Conservation (phyloP, 2,888 invertebrate species). For the Drosophila mulleri region DNA sequence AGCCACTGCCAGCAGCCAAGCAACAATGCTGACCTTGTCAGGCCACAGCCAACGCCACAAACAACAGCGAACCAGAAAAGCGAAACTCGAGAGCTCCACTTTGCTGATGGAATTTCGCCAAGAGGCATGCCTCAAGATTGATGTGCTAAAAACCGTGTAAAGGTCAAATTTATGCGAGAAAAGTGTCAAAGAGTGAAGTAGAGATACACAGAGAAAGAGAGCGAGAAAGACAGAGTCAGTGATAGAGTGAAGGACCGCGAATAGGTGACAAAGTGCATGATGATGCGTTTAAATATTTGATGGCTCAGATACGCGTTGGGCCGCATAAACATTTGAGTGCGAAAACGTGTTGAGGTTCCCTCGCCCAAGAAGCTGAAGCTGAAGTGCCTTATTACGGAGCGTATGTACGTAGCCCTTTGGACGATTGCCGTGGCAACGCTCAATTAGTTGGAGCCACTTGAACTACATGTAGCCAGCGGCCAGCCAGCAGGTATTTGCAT, state of each 20-base stretch:
- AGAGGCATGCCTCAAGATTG: conserved; percentile 52
- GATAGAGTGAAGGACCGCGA: conserved; percentile 16
- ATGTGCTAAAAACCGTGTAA: conserved; percentile 61
- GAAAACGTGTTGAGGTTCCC: conserved; percentile 67
- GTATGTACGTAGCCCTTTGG: conserved; percentile 14
- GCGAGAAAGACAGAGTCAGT: background rate
- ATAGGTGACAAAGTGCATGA: conserved; percentile 66
- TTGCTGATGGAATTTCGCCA: conserved; percentile 58
- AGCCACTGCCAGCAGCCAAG: conserved; percentile 14
- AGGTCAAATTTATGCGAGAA: conserved; percentile 72
- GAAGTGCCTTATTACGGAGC: conserved; percentile 38
- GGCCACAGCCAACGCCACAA: conserved; percentile 19
- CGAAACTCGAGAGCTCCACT: conserved; percentile 48
- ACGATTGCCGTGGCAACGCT: conserved; percentile 45
- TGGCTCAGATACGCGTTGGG: conserved; percentile 45
- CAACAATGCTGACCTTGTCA: conserved; percentile 53
- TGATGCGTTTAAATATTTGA: conserved; percentile 76
- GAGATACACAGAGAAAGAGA: background rate
- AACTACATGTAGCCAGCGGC: conserved; percentile 22
- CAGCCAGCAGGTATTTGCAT: background rate
- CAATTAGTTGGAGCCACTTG: conserved; percentile 51
- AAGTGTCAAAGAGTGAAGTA: conserved; percentile 40
- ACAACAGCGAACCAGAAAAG: conserved; percentile 13
- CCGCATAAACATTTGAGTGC: conserved; percentile 73
- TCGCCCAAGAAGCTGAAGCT: conserved; percentile 13